These are phyloP conservation scores for Gnathonemus echidnorhynchus DNA, from an alignment of 2,113 vertebrate genomes.

Conservation along the genomic window DNA sequence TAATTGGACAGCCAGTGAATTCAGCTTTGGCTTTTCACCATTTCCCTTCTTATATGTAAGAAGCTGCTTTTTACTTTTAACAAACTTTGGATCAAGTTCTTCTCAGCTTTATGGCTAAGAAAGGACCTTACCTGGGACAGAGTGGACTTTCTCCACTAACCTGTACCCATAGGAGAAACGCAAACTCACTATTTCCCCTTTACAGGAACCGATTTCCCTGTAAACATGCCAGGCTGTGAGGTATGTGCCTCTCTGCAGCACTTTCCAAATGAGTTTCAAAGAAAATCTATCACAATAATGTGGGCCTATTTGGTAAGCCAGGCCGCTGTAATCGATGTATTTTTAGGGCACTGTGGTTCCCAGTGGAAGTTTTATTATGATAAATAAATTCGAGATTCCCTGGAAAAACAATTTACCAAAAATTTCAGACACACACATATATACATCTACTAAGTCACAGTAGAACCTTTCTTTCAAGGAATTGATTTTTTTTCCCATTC, in stretches of 20 bases:
- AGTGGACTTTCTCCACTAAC: neutral
- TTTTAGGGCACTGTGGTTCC: neutral
- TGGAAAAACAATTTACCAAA: neutral
- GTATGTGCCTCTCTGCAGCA: neutral
- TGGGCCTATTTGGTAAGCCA: neutral
- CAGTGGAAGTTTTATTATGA: constrained; percentile 3
- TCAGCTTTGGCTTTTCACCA: neutral
- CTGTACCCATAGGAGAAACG: neutral
- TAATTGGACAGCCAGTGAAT: neutral
- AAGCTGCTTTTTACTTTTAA: neutral
- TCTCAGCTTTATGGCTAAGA: neutral
- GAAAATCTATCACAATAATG: neutral
- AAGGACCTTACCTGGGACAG: neutral
- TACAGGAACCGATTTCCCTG: neutral
- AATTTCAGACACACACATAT: neutral
- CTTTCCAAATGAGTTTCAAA: neutral
- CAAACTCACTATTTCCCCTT: neutral
- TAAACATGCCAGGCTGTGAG: constrained; percentile 11
- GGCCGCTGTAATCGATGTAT: neutral
- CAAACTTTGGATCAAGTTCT: neutral
- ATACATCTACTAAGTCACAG: neutral
- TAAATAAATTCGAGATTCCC: neutral
- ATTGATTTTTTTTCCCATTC: neutral
- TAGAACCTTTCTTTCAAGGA: neutral
- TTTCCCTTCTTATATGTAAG: neutral